A percentile compares a stretch with the other conserved stretches of the same genome.
These are phyloP conservation scores for Zaprionus lachaisei DNA, from an alignment of 1,140 invertebrate species.

Conservation along the genomic window DNA sequence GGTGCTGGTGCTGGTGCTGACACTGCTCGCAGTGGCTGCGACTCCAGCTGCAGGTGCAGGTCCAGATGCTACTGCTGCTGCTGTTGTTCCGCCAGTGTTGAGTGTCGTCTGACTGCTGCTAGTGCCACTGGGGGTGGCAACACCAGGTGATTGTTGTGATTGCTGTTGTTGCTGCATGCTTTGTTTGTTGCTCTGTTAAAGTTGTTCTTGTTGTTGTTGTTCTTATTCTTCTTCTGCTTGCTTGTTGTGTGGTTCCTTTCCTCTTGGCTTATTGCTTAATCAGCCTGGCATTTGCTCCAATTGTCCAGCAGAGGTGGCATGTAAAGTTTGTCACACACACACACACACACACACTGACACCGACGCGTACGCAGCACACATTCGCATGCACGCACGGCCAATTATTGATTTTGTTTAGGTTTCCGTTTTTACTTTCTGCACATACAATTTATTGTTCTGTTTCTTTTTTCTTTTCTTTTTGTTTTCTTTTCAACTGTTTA, in stretches of 20 bases:
- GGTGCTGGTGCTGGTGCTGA: slow-evolving; percentile 36
- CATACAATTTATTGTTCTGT: slow-evolving; percentile 40
- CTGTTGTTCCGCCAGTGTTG: slow-evolving; percentile 17
- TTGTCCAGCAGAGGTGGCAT: slow-evolving; percentile 39
- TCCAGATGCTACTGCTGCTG: neutral
- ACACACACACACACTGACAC: neutral
- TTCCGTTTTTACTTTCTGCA: slow-evolving; percentile 25
- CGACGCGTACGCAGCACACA: slow-evolving; percentile 31
- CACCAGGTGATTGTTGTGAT: slow-evolving; percentile 22
- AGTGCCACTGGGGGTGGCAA: slow-evolving; percentile 14
- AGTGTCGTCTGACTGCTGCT: slow-evolving; percentile 30
- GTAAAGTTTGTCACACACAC: slow-evolving; percentile 24
- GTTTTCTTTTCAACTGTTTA: slow-evolving; percentile 13
- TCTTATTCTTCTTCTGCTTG: slow-evolving; percentile 10
- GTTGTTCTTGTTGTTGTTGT: slow-evolving; percentile 28
- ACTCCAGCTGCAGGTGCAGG: neutral
- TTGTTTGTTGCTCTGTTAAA: slow-evolving; percentile 1
- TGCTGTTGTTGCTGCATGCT: slow-evolving; percentile 45
- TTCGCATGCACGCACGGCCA: slow-evolving; percentile 49
- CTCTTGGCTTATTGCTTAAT: slow-evolving; percentile 44
- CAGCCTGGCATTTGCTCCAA: slow-evolving; percentile 66
- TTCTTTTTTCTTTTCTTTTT: neutral
- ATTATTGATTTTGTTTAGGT: slow-evolving; percentile 73
- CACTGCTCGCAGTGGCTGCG: slow-evolving; percentile 7
- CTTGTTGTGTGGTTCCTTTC: neutral